These are phyloP conservation scores for Caenorhabditis tropicalis DNA, from an alignment of 1,140 invertebrate genomes.

Conservation along the genomic window DNA sequence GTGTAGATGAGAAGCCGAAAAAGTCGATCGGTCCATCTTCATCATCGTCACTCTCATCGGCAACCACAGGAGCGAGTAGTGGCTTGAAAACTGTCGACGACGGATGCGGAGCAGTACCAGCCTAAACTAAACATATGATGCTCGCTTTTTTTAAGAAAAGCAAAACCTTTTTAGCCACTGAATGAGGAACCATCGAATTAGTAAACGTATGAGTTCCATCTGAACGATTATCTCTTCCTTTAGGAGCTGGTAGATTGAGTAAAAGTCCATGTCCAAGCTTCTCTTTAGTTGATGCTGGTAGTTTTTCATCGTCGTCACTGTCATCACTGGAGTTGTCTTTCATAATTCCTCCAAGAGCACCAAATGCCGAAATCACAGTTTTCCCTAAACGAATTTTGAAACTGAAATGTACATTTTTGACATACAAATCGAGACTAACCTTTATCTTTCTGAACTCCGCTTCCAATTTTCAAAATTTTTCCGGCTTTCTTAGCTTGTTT, in stretches of 20 bases:
- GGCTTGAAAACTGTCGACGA: not conserved
- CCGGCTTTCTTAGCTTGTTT: not conserved
- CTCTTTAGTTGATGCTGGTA: not conserved
- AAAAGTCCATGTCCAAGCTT: not conserved
- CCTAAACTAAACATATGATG: not conserved
- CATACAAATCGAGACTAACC: not conserved
- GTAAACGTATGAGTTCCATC: not conserved
- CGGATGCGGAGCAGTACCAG: no score
- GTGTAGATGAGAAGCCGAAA: not conserved
- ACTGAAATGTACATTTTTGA: no score
- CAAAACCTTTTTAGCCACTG: not conserved
- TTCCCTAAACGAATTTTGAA: not conserved
- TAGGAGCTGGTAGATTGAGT: slow-evolving; percentile 1
- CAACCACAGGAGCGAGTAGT: no score
- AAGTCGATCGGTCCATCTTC: not conserved
- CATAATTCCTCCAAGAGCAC: not conserved
- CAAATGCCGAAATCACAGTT: not conserved
- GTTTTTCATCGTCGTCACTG: not conserved
- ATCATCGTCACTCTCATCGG: slow-evolving; percentile 10
- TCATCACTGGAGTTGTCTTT: not conserved
- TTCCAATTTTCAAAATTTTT: not conserved
- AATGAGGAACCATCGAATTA: not conserved
- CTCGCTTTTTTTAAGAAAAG: not conserved
- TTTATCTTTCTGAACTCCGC: not conserved
- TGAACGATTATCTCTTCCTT: slow-evolving; percentile 30